Evolutionary conservation across 2,888 invertebrate genomes (phyloP), one percentile per base, ranked within the genome.

Genomic region (Seira ritae): DNA sequence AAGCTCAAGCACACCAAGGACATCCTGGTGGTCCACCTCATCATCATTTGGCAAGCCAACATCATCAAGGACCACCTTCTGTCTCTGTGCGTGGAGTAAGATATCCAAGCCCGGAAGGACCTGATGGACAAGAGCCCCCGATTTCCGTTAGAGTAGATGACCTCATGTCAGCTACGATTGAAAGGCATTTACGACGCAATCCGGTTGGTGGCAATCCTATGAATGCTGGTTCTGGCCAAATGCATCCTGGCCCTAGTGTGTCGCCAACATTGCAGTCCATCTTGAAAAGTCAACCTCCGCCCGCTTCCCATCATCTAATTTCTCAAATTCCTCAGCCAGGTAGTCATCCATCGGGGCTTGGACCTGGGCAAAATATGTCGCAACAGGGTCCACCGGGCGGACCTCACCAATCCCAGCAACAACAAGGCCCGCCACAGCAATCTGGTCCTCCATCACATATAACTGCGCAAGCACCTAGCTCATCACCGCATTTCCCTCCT

Each of bases 141-240:
- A 92, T 95, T 83, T 95, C 96, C 73, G 95, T 96, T 20, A 94
- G 95, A 88, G 84, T 86, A 6, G 81, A 79, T 66, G 96, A 96
- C 90, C 93, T 96, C 79, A 94, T 97, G 90, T 92, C 94, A 88
- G 95, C 95, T 89, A 95, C 96, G 80, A 97, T 97, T 84, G 96
- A 96, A 91, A 93, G 94, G 90, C 94, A 95, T 87, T 91, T 96
- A 91, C 50, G 88, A 80, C 85, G 84, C 22, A 88, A 88, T 84
- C 86, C 88, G 8, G 78, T 79, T 24, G 46, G 82, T 15, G 86
- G 74, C 60, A 84, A 72, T 23, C 62, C 81, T 22, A 42, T 73
- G 10, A 82, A 74, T 37, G 19, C 84, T 24, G 68, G 62, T 15
- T 79, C 72, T 20, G 66, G 68, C 0, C 69, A 66, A 50, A 74